Base-by-base conservation (phyloP, 1,140 invertebrate species). In the Aethina tumida region DNA sequence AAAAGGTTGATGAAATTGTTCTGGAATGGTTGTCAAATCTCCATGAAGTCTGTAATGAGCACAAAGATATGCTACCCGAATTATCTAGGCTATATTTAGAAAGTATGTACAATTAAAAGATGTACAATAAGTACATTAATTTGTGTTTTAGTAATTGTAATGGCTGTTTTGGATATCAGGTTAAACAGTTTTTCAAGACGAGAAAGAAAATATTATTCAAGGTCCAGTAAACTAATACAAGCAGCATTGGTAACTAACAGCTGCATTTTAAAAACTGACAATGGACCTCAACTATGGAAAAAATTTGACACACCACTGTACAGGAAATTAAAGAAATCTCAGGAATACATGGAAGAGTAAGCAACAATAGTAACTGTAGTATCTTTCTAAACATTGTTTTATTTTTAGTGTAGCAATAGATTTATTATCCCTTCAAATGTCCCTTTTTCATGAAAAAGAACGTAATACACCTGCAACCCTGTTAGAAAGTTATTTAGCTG, bases 81-180 rank as follows among this genome's bases (percentile, higher is more conserved):
- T 57, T 92, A 8, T 80, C 81, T 18, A 70, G 81, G 45, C 62
- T 87, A 19, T 84, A 79, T 59, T 71, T 89, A 36, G 85, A 91
- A 73, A 63, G 87, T 88, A 73, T 69, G 64, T 68, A 40, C 20
- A 35, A 44, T 48, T n/a, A n/a, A n/a, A n/a, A n/a, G n/a, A n/a
- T n/a, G n/a, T n/a, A n/a, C n/a, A n/a, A n/a, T n/a, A n/a, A n/a
- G n/a, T n/a, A n/a, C n/a, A n/a, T n/a, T n/a, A n/a, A n/a, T 19
- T 14, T 28, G 31, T 35, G 52, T 71, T 71, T 45, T 53, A 88
- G 83, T 86, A 30, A 81, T 75, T 8, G 78, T 76, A 43, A 51
- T 73, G 17, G 67, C 82, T 3, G 71, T 74, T 3, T 82, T 87
- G 49, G 79, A 81, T 49, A 61, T 70, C 16, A 66, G 69, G 30